Conservation (phyloP, 2,888 invertebrate genomes). For the Dryadula phaetusa region DNA sequence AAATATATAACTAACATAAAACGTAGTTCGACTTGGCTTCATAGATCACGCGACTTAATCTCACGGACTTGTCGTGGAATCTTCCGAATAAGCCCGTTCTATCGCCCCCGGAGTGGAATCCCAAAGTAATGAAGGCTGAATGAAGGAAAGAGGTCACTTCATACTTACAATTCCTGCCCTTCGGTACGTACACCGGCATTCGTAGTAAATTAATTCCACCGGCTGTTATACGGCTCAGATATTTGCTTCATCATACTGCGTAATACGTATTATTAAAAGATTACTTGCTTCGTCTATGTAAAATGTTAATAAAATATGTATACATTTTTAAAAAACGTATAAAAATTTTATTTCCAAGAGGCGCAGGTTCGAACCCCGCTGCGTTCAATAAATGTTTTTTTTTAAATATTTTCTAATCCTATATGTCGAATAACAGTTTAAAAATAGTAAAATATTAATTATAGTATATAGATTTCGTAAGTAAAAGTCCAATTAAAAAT, state of each 20-base stretch:
- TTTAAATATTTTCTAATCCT: no score
- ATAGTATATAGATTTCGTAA: no score
- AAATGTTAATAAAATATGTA: no score
- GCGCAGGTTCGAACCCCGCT: no score
- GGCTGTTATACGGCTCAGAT: constrained; percentile 2
- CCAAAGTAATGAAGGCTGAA: constrained; percentile 33
- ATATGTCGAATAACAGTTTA: no score
- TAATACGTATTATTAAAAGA: no score
- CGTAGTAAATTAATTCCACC: constrained; percentile 16
- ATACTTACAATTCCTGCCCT: constrained; percentile 26
- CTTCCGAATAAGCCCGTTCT: constrained; percentile 26
- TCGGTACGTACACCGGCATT: constrained; percentile 19
- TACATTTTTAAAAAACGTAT: no score
- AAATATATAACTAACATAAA: not conserved
- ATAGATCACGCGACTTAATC: constrained; percentile 1
- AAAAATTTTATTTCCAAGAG: no score
- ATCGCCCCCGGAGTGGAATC: constrained; percentile 31
- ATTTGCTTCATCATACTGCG: constrained; percentile 11
- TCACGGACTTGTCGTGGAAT: constrained; percentile 18
- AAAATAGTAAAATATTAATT: no score
- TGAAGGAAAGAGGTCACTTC: constrained; percentile 23
- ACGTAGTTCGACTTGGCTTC: not conserved
- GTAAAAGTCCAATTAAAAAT: no score
- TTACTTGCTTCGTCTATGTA: no score
- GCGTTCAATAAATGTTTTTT: no score